phyloP scores from a whole-genome alignment of 2,888 invertebrate genomes.

The Nyleta sp. region DNA sequence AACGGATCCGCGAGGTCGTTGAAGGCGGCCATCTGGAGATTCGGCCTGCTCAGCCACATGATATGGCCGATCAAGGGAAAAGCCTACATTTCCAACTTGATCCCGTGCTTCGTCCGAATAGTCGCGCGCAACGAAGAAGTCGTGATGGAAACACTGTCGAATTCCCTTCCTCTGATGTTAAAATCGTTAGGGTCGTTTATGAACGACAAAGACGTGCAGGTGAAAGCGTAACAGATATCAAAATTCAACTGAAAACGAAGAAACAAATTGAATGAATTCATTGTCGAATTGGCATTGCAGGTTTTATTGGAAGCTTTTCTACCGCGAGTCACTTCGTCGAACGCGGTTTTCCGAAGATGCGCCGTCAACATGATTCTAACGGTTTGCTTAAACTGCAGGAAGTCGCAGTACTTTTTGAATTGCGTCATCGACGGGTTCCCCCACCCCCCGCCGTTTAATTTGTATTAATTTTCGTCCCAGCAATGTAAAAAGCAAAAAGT shows the following conservation, averaged over 20 bases:
- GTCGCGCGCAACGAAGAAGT: slow-evolving; percentile 88
- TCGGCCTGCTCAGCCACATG: slow-evolving; percentile 89
- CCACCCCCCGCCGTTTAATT: slow-evolving; percentile 42
- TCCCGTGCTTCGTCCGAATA: slow-evolving; percentile 89
- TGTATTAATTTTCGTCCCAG: slow-evolving; percentile 13
- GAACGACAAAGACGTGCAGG: slow-evolving; percentile 88
- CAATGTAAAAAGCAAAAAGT: slow-evolving; percentile 26
- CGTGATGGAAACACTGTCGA: slow-evolving; percentile 87
- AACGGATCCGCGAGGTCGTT: slow-evolving; percentile 89
- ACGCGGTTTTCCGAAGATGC: slow-evolving; percentile 90
- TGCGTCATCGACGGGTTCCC: slow-evolving; percentile 50
- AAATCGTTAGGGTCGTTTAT: slow-evolving; percentile 87
- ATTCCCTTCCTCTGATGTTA: slow-evolving; percentile 86
- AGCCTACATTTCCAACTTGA: slow-evolving; percentile 89
- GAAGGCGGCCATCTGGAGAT: slow-evolving; percentile 89
- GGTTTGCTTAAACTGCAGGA: slow-evolving; percentile 90
- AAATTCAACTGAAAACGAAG: no score
- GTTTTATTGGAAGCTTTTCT: slow-evolving; percentile 85
- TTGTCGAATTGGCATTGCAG: slow-evolving; percentile 74
- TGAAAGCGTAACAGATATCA: slow-evolving; percentile 71
- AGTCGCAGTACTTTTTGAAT: slow-evolving; percentile 82
- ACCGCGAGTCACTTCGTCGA: slow-evolving; percentile 83
- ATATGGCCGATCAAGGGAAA: slow-evolving; percentile 91
- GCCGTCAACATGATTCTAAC: slow-evolving; percentile 91
- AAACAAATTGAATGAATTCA: neutral